Evolutionary conservation across 2,113 vertebrate genomes (phyloP), one percentile per base, ranked within the genome.

Genomic region (Lepus europaeus): DNA sequence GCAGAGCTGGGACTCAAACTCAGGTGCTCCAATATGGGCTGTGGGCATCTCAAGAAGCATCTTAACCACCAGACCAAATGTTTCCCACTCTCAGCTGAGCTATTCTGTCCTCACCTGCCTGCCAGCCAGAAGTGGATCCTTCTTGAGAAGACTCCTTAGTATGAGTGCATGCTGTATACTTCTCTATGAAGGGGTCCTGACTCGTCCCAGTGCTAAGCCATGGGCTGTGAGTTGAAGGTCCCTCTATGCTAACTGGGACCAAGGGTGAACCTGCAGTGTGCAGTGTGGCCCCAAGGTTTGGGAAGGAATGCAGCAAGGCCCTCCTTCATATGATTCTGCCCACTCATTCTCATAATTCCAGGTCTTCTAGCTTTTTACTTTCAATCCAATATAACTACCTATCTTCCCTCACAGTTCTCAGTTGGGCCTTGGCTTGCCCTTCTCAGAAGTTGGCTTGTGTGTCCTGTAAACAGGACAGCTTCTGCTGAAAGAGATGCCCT

Each of bases 401-500:
- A 36, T 63, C 33, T 89, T 36, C 63, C 56, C 25, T 79, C 74
- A 59, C 11, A 20, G 31, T 14, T 59, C 87, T 84, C 36, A 27
- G 56, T n/a, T 8, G 61, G 70, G 76, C 6, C 6, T 27, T n/a
- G 23, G 22, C 19, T 27, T 22, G 9, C 16, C 25, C 19, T 25
- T 87, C 33, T 82, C 74, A 86, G 68, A 74, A 82, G 20, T 13
- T 83, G 69, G 36, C n/a, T 14, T 63, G 27, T 59, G 20, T 39
- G 39, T 69, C 36, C 73, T 33, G 33, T 63, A 91, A 79, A 89
- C 4, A 16, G 20, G 66, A 84, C 36, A 9, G 33, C 79, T 73
- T 90, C 14, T 91, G 89, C 61, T 23, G 79, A 84, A 87, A 87
- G 80, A 76, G 63, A 45, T 68, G 64, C 31, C 45, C 9, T 61